phyloP scores from a whole-genome alignment of 2,113 vertebrate species.

The Hystrix cristata region DNA sequence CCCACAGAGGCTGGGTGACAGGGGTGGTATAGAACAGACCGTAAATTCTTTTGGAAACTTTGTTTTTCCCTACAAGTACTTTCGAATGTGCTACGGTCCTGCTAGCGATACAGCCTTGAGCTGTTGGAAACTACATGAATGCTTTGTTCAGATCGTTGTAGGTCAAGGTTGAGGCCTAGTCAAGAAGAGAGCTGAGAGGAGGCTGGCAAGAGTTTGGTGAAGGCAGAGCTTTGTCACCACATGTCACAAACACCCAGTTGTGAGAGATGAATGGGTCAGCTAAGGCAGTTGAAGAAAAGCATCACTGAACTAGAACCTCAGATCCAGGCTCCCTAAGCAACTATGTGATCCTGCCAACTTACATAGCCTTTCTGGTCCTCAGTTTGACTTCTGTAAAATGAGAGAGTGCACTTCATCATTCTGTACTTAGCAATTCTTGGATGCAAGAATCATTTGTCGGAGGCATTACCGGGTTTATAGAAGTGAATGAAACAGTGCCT shows the following conservation, averaged over 20 bases:
- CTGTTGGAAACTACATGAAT: not conserved
- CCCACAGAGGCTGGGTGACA: not conserved
- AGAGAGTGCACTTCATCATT: not conserved
- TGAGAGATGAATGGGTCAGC: not conserved
- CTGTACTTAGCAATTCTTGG: slow-evolving; percentile 16
- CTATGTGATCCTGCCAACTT: not conserved
- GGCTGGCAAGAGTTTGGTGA: not conserved
- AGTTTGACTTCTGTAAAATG: slow-evolving; percentile 25
- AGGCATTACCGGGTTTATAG: not conserved
- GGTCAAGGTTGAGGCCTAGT: not conserved
- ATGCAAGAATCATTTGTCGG: not conserved
- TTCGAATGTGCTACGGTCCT: not conserved
- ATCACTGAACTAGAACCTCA: slow-evolving; percentile 5
- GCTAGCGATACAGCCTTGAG: not conserved
- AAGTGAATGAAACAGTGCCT: slow-evolving; percentile 30
- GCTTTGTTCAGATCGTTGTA: not conserved
- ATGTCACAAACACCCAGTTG: not conserved
- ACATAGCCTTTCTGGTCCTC: slow-evolving; percentile 11
- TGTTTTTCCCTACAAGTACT: not conserved
- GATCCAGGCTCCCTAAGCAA: slow-evolving; percentile 1
- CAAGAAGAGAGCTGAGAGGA: not conserved
- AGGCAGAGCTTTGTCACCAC: not conserved
- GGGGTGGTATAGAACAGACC: not conserved
- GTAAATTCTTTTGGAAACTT: not conserved
- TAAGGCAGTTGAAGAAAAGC: slow-evolving; percentile 28